A percentile compares a stretch with the other conserved stretches of the same genome.
phyloP scores from a whole-genome alignment of 2,888 invertebrate species.

The Asteroscopus sphinx region DNA sequence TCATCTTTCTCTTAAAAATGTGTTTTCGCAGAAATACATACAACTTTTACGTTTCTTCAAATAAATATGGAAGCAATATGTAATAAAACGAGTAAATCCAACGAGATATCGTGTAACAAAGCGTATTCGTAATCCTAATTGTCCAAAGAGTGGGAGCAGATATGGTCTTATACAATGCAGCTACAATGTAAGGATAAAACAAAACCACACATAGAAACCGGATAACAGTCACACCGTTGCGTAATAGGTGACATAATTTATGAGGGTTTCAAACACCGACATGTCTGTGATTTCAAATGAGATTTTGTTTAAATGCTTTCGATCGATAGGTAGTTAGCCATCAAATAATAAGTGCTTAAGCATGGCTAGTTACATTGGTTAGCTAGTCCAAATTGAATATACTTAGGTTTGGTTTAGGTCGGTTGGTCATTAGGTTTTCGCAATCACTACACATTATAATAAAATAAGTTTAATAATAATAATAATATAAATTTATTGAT shows the following conservation, averaged over 20 bases:
- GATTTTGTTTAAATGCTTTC: too few species aligned
- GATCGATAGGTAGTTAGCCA: too few species aligned
- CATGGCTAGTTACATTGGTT: too few species aligned
- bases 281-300: too few species aligned
- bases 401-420: too few species aligned
- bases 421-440: too few species aligned
- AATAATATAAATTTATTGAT: too few species aligned
- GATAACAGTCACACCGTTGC: slow-evolving; percentile 21
- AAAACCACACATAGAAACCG: slow-evolving; percentile 3
- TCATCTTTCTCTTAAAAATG: slow-evolving; percentile 4
- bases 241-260: neutral
- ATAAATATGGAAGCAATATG: slow-evolving; percentile 22
- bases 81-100: slow-evolving; percentile 9
- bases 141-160: slow-evolving; percentile 17
- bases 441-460: too few species aligned
- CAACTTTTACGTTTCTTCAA: slow-evolving; percentile 8
- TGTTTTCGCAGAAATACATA: neutral
- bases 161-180: slow-evolving; percentile 29
- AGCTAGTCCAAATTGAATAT: too few species aligned
- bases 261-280: too few species aligned
- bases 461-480: too few species aligned
- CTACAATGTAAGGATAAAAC: slow-evolving; percentile 34
- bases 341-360: too few species aligned
- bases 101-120: slow-evolving; percentile 10
- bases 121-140: slow-evolving; percentile 40